phyloP scores from a whole-genome alignment of 2,797 vertebrate genomes.

The Tenualosa thibaudeaui region DNA sequence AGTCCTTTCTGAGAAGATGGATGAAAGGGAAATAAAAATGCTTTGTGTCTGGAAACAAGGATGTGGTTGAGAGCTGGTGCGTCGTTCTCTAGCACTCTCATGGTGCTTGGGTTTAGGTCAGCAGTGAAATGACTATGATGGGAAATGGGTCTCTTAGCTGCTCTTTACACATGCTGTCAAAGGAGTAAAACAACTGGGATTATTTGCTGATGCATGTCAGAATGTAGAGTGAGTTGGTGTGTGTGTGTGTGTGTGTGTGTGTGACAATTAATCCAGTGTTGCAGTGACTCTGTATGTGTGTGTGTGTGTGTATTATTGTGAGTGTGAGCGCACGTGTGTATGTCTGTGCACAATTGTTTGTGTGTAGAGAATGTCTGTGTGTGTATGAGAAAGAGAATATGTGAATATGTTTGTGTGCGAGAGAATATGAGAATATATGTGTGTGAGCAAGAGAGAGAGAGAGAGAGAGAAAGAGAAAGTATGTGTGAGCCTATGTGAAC shows the following conservation, averaged over 20 bases:
- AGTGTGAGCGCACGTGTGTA: slow-evolving; percentile 48
- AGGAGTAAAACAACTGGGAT: neutral
- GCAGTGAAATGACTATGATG: neutral
- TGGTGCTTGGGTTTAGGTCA: neutral
- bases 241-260: neutral
- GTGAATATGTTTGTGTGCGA: slow-evolving; percentile 24
- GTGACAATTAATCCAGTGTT: slow-evolving; percentile 11
- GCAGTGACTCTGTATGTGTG: slow-evolving; percentile 33
- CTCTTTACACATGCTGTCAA: neutral
- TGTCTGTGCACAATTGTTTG: slow-evolving; percentile 18
- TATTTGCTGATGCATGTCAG: neutral
- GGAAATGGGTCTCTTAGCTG: neutral
- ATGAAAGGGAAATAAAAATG: neutral
- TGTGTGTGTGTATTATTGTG: neutral
- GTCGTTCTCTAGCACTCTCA: neutral
- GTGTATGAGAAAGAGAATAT: slow-evolving; percentile 12
- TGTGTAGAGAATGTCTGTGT: slow-evolving; percentile 17
- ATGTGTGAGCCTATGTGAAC: neutral
- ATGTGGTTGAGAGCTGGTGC: neutral
- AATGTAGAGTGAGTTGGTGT: neutral
- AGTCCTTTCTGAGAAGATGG: neutral
- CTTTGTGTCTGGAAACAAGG: neutral
- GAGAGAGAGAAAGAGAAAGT: neutral
- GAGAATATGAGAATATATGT: slow-evolving; percentile 17
- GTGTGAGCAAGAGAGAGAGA: neutral